phyloP scores from a whole-genome alignment of 2,113 vertebrate species.

The Spizaetus ornatus region DNA sequence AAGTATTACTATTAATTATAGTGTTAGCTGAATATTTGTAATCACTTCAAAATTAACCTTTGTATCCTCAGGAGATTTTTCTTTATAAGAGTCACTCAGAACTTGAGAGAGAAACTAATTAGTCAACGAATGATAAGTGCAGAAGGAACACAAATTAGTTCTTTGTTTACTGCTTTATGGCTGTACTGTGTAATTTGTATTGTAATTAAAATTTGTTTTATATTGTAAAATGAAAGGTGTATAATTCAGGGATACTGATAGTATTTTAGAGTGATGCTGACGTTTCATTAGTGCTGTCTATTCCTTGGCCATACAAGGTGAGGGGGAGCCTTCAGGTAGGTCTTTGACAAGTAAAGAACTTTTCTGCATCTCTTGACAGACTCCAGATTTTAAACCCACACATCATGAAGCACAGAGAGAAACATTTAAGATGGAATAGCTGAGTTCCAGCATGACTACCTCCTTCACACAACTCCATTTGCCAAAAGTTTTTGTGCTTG shows the following conservation, averaged over 20 bases:
- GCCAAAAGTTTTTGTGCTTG: neutral
- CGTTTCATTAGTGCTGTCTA: neutral
- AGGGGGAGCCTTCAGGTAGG: neutral
- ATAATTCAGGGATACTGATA: constrained; percentile 69
- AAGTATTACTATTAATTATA: constrained; percentile 74
- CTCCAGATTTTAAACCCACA: neutral
- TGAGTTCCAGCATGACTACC: neutral
- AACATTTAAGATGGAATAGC: neutral
- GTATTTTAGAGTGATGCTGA: constrained; percentile 59
- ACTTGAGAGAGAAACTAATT: constrained; percentile 81
- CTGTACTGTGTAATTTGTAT: constrained; percentile 72
- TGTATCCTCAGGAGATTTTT: constrained; percentile 73
- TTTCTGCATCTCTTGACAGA: neutral
- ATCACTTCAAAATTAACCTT: constrained; percentile 78
- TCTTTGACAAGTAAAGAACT: neutral
- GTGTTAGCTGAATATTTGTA: constrained; percentile 69
- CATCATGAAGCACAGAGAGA: neutral
- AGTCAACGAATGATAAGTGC: constrained; percentile 79
- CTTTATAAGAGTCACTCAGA: constrained; percentile 72
- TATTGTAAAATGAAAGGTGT: constrained; percentile 61
- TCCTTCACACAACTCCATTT: neutral
- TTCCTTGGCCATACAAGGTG: neutral
- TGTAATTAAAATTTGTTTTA: constrained; percentile 81
- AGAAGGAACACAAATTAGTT: constrained; percentile 79
- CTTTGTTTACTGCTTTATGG: constrained; percentile 81